phyloP scores from a whole-genome alignment of 2,888 invertebrate genomes.

The Melanostoma mellinum region DNA sequence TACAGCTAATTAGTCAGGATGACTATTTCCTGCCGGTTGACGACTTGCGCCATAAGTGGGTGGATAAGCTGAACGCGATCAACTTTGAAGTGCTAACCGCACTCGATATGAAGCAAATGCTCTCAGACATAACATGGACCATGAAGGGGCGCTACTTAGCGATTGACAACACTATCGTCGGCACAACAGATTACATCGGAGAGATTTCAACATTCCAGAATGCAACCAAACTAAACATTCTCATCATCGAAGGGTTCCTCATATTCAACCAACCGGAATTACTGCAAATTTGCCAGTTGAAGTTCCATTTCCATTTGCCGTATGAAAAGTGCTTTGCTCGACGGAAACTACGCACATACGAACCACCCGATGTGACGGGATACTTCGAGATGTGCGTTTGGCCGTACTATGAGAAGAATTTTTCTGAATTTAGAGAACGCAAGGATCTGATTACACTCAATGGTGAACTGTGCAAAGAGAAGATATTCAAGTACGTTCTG shows the following conservation, averaged over 20 bases:
- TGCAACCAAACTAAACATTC: conserved; percentile 82
- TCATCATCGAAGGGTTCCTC: conserved; percentile 90
- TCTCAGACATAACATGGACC: conserved; percentile 83
- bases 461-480: conserved; percentile 80
- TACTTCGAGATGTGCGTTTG: conserved; percentile 96
- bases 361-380: conserved; percentile 92
- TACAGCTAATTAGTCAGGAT: conserved; percentile 87
- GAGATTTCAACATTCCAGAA: conserved; percentile 73
- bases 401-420: conserved; percentile 89
- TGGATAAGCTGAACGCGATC: conserved; percentile 86
- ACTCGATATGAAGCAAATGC: conserved; percentile 89
- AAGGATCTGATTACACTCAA: conserved; percentile 80
- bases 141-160: conserved; percentile 78
- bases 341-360: conserved; percentile 86
- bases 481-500: conserved; percentile 79
- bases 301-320: conserved; percentile 88
- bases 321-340: conserved; percentile 87
- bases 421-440: conserved; percentile 81
- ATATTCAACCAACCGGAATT: conserved; percentile 88
- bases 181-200: conserved; percentile 38
- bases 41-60: conserved; percentile 85
- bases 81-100: conserved; percentile 90
- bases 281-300: conserved; percentile 86
- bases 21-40: conserved; percentile 88
- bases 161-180: conserved; percentile 48